Conservation (phyloP, 2,113 vertebrate species). For the Alexandromys fortis region DNA sequence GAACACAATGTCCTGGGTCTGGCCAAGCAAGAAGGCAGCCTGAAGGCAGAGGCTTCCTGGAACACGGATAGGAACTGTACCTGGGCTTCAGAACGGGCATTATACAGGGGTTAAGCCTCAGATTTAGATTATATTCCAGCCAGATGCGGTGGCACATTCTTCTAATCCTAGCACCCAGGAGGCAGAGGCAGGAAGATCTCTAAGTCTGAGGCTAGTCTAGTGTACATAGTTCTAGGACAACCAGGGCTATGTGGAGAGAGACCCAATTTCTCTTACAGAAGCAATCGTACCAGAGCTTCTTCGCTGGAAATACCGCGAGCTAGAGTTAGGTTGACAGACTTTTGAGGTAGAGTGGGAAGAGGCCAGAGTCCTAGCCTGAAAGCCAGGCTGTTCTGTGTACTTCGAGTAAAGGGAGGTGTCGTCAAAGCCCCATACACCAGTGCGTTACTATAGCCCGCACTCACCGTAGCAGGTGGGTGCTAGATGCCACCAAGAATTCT, state of each 20-base stretch:
- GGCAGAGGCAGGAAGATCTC: not conserved
- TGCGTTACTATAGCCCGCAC: no score
- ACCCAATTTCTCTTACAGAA: not conserved
- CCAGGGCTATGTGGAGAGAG: not conserved
- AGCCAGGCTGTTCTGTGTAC: not conserved
- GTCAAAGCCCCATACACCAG: not conserved
- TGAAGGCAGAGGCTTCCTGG: conserved; percentile 1
- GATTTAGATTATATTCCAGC: not conserved
- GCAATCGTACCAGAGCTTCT: not conserved
- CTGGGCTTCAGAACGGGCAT: not conserved
- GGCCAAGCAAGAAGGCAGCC: not conserved
- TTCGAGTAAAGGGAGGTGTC: not conserved
- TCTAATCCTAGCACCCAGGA: not conserved
- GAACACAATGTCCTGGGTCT: not conserved
- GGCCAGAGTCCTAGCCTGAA: not conserved
- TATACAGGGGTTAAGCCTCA: not conserved
- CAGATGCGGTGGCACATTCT: no score
- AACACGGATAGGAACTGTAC: no score
- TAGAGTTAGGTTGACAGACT: not conserved
- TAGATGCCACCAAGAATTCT: not conserved
- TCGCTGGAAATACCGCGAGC: not conserved
- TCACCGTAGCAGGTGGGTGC: not conserved
- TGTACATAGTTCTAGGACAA: not conserved
- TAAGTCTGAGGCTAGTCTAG: not conserved
- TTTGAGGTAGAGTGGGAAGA: not conserved